Base-by-base conservation (phyloP, 2,888 invertebrate genomes). In the Oligia strigilis region DNA sequence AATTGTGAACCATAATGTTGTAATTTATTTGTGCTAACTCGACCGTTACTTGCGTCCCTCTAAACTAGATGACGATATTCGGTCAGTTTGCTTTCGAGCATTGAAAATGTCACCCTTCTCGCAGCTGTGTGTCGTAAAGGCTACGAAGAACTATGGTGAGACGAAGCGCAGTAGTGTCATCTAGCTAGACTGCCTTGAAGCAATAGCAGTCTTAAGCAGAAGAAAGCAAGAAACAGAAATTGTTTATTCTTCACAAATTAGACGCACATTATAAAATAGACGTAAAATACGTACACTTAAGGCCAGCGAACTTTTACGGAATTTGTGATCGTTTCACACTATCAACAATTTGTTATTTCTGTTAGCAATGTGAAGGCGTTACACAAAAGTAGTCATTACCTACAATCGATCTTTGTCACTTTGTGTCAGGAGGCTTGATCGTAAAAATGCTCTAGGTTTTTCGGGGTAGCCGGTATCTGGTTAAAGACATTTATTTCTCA, bases 1-100 rank as follows among this genome's bases (percentile, higher is more conserved):
- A 85, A 81, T 71, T 71, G 40, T 29, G 29, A 17, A 70, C 6
- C 6, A 58, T 78, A 40, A 77, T 55, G 40, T 77, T 43, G 60
- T 58, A 49, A 58, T 58, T 66, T 36, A 46, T 46, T 70, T 78
- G 71, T 36, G 65, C 13, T 49, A 49, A 49, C 13, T 49, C 43
- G 62, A 40, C 62, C 49, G 36, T 19, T 17, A 55, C 5, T 6
- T 55, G 52, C 52, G 52, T 55, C 19, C 19, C 52, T 19, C 17
- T 58, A 23, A 58, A 23, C 8, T 23, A 58, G 23, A 58, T 52
- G 17, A 52, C 1, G 17, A 52, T 52, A 17, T 52, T 52, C 5
- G 17, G 52, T 17, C 5, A 52, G 52, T 17, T 17, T 52, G 17
- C 52, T 17, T 52, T 52, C 52, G 17, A 52, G 5, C 52, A 52